Evolutionary conservation across 2,888 invertebrate species (phyloP).

Genomic region (Lathronympha strigana): DNA sequence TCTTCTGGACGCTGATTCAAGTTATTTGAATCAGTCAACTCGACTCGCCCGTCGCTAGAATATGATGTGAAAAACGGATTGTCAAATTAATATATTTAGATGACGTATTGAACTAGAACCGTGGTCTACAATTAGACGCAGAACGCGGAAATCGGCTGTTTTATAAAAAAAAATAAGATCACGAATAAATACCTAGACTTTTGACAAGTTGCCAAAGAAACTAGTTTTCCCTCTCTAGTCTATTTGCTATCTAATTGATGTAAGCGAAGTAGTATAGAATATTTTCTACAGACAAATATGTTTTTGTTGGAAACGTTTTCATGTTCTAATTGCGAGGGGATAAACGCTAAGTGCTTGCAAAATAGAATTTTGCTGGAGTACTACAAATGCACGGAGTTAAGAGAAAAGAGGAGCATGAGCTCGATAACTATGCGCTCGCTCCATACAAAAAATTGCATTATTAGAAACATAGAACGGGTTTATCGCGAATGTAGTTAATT

Average conservation of each 20-base stretch:
- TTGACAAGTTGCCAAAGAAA: conserved; percentile 21
- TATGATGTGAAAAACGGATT: no score
- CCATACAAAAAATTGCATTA: no score
- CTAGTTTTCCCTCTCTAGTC: background rate
- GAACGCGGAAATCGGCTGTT: background rate
- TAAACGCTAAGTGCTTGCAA: conserved; percentile 6
- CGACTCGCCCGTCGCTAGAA: no score
- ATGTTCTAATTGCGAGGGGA: background rate
- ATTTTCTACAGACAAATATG: conserved; percentile 2
- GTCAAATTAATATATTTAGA: no score
- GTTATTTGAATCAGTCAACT: no score
- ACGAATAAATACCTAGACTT: background rate
- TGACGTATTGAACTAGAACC: no score
- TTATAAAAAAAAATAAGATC: background rate
- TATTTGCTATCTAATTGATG: background rate
- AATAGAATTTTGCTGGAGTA: background rate
- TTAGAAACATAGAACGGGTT: no score
- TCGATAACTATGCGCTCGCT: no score
- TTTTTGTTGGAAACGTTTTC: background rate
- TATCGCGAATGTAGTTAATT: no score
- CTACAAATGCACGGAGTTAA: background rate
- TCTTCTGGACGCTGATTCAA: no score
- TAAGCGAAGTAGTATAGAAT: background rate
- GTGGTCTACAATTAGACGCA: background rate
- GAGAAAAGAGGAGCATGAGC: no score